Percentiles rank a stretch among this genome's conserved stretches.
Evolutionary conservation across 2,113 vertebrate species (phyloP).

Genomic region (Rallus limicola): DNA sequence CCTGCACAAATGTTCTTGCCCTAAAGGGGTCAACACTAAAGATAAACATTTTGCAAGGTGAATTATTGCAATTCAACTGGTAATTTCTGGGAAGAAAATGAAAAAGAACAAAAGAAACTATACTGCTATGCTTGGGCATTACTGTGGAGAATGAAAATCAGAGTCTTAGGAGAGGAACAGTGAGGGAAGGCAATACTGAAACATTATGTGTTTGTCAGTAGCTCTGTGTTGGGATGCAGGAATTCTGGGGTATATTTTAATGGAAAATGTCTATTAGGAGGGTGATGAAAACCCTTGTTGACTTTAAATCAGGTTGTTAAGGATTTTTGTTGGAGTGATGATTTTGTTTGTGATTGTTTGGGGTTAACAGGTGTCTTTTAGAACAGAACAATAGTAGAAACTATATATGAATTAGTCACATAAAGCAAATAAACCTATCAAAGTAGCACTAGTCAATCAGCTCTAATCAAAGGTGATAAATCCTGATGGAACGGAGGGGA

Average conservation of each 20-base stretch:
- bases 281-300: neutral
- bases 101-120: neutral
- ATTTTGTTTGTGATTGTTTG: too few relatives aligned
- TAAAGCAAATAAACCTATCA: neutral
- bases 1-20: neutral
- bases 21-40: neutral
- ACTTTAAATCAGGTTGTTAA: neutral
- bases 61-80: slow-evolving; percentile 3
- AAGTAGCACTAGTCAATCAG: neutral
- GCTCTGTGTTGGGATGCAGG: neutral
- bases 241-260: neutral
- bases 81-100: neutral
- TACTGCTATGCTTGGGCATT: neutral
- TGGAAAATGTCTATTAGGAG: neutral
- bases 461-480: neutral
- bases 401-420: neutral
- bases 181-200: neutral
- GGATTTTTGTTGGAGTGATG: too few relatives aligned
- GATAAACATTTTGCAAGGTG: neutral
- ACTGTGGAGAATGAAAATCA: neutral
- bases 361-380: neutral
- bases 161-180: neutral
- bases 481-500: neutral
- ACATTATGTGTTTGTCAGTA: neutral
- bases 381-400: neutral